Base-by-base conservation (phyloP, 2,888 invertebrate species). In the Pteria penguin region DNA sequence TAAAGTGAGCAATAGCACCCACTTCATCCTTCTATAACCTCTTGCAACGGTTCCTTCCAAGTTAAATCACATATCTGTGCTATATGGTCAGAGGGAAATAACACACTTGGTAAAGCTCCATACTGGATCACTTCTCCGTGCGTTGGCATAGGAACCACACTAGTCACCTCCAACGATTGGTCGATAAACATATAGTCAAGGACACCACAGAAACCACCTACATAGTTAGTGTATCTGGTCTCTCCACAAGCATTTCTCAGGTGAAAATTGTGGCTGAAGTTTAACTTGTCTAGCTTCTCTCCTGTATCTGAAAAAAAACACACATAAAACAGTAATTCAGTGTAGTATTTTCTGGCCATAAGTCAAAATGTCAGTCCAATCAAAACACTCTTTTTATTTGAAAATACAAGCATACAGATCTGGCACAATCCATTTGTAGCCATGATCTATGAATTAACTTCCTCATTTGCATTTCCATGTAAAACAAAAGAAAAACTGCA, bases 41-140 rank as follows among this genome's bases (percentile, higher is more conserved):
- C 26, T 60, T 3, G 14, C 26, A 3, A n/a, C 1, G 45, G 22
- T 62, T 58, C 62, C 26, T 84, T 86, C 89, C 89, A 90, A 29
- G 72, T 83, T 4, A 92, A 63, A 67, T 90, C 90, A 87, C 91
- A 91, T 5, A 98, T 94, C 63, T 98, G 93, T 18, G 98, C 95
- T 80, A 99, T 93, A 92, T 99, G 98, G 93, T 99, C 98, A 1
- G 98, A 98, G 0, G 98, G 98, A 91, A 96, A 96, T 2, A 96
- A 95, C 63, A 95, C 93, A 85, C 97, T 98, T 0, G 99, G 99
- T 79, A 98, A 94, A 1, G 97, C 98, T 54, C 93, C 94, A 87
- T 96, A 93, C 70, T 94, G 93, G 70, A 93, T 94, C 26, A 98
- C 93, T 90, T 97, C 96, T 84, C 96, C 96, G 57, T 94, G 93